Base-by-base conservation (phyloP, 2,888 invertebrate genomes). In the Agonopterix heracliana region DNA sequence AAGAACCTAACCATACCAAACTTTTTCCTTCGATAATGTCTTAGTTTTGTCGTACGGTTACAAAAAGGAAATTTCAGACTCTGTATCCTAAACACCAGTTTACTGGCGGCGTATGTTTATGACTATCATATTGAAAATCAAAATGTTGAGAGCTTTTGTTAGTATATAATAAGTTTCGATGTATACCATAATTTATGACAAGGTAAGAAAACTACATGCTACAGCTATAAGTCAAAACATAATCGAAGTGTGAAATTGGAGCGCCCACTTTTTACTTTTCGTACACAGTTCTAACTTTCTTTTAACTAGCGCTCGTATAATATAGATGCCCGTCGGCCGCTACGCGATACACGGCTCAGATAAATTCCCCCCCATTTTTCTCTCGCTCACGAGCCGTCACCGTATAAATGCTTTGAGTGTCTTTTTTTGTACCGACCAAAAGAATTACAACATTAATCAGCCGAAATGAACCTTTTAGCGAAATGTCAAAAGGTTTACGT, bases 371-470 rank as follows among this genome's bases (percentile, higher is more conserved):
- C 63, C 67, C 77, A 84, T 83, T 84, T 81, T 76, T 81, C 81
- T 74, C 68, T 57, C 66, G 69, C 73, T 78, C 71, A 65, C 72
- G 65, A 70, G 68, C 70, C 71, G 74, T 77, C 79, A 71, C 70
- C 71, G 74, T 74, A 73, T 79, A 80, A 79, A 78, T 68, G 76
- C 62, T 77, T 66, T 64, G 68, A 74, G 73, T 72, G 73, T 77
- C 73, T 76, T 74, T 77, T 81, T 80, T 81, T 74, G 74, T 77
- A 69, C 69, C 68, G 68, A 72, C 74, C 71, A 64, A 74, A 78
- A 71, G 77, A 81, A 84, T 85, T 82, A 80, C 78, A 68, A 67
- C 79, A 86, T 83, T 81, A 81, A 81, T 86, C 84, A 83, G 71
- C 62, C 63, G 67, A 83, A 83, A 86, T 83, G 78, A 82, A 82